Conservation (phyloP, 2,113 vertebrate genomes). For the Maccullochella peelii region DNA sequence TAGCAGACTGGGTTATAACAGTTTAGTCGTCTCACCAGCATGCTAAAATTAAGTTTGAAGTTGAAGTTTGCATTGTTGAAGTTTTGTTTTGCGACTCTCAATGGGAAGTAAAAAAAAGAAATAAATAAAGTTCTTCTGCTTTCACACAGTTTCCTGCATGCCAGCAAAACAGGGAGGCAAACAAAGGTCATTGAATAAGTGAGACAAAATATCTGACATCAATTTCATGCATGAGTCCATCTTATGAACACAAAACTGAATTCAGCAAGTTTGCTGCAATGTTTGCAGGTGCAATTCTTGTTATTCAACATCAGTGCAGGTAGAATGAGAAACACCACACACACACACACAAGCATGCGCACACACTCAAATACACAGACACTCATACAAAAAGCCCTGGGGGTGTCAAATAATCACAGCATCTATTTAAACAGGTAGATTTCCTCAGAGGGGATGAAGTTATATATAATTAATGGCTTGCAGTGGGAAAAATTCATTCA, state of each 20-base stretch:
- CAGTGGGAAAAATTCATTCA: constrained; percentile 36
- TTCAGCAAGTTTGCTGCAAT: constrained; percentile 13
- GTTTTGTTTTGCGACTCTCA: constrained; percentile 25
- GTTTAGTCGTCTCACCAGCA: not conserved
- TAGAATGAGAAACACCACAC: constrained; percentile 20
- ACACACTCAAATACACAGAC: not conserved
- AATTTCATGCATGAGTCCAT: constrained; percentile 1
- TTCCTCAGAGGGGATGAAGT: constrained; percentile 36
- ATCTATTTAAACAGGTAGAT: constrained; percentile 55
- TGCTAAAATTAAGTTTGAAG: not conserved
- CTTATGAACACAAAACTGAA: constrained; percentile 5
- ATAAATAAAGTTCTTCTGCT: not conserved
- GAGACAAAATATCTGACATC: not conserved
- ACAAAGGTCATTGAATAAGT: constrained; percentile 28
- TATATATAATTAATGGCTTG: constrained; percentile 64
- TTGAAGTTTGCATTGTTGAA: constrained; percentile 15
- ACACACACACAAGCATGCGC: too few species aligned
- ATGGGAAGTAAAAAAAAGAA: not conserved
- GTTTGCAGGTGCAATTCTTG: too few species aligned
- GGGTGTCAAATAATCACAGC: constrained; percentile 51
- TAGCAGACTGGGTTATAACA: too few species aligned
- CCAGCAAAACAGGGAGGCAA: constrained; percentile 19
- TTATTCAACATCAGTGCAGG: not conserved
- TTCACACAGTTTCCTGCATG: constrained; percentile 29
- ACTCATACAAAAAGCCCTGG: constrained; percentile 17